Percentiles rank a stretch among this genome's conserved stretches.
phyloP scores from a whole-genome alignment of 2,888 invertebrate genomes.

The Andricus quercusramuli region DNA sequence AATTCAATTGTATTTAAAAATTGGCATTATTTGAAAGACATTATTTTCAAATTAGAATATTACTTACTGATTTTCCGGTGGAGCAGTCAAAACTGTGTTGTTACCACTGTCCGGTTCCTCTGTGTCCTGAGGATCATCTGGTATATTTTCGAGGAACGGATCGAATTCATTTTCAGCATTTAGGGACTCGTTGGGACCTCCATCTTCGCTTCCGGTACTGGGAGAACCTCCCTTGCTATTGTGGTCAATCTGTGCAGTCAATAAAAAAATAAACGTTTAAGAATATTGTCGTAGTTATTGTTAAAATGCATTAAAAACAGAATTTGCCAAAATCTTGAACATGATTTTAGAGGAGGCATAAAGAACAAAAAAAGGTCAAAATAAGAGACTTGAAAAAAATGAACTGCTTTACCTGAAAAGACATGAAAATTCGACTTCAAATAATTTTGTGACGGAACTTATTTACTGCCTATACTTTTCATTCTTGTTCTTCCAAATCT shows the following conservation, averaged over 20 bases:
- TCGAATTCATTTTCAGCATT: slow-evolving; percentile 81
- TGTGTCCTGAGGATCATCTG: slow-evolving; percentile 74
- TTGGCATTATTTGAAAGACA: neutral
- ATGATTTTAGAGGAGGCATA: neutral
- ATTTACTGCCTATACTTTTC: no score
- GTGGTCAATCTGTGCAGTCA: slow-evolving; percentile 68
- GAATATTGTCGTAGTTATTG: neutral
- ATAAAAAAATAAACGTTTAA: slow-evolving; percentile 31
- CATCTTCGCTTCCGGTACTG: slow-evolving; percentile 92
- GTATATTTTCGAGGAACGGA: slow-evolving; percentile 80
- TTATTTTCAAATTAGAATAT: neutral
- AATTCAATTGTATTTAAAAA: neutral
- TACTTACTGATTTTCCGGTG: slow-evolving; percentile 79
- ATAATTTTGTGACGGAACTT: no score
- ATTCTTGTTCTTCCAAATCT: no score
- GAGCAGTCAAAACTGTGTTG: slow-evolving; percentile 77
- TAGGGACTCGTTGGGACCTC: slow-evolving; percentile 81
- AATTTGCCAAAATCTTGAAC: neutral
- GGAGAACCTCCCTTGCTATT: slow-evolving; percentile 84
- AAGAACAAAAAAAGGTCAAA: neutral
- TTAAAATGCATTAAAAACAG: neutral
- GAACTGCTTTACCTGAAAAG: neutral
- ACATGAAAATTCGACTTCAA: no score
- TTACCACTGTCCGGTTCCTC: slow-evolving; percentile 83
- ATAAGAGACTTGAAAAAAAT: neutral